A percentile compares a stretch with the other conserved stretches of the same genome.
Conservation (phyloP, 2,113 vertebrate species). For the Canis aureus region DNA sequence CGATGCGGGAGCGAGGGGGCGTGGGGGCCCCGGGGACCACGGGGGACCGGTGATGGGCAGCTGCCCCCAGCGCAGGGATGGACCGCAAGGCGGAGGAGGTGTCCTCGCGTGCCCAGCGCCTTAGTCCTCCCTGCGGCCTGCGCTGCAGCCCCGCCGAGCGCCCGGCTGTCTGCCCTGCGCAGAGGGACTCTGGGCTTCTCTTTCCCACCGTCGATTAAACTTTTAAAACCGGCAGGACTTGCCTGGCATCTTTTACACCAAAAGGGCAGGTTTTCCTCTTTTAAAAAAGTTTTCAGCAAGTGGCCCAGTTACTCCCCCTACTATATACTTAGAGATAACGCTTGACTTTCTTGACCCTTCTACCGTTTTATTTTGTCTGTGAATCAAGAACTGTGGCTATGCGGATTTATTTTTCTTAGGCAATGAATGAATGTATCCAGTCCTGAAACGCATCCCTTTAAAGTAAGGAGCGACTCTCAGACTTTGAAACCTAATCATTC, state of each 20-base stretch:
- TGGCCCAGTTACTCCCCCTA: neutral
- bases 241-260: neutral
- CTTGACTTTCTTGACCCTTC: neutral
- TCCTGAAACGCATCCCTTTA: conserved; percentile 10
- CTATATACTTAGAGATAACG: neutral
- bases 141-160: neutral
- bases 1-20: neutral
- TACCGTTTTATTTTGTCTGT: neutral
- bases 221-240: neutral
- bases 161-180: neutral
- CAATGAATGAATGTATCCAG: neutral
- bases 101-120: neutral
- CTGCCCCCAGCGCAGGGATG: neutral
- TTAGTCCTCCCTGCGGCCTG: too few species aligned
- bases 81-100: neutral
- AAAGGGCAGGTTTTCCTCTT: neutral
- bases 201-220: neutral
- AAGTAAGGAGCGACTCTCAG: conserved; percentile 9
- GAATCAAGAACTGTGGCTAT: neutral
- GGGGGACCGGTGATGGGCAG: neutral
- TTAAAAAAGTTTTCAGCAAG: conserved; percentile 56
- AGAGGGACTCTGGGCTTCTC: neutral
- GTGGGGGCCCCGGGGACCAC: neutral
- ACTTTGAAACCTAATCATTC: conserved; percentile 55
- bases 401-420: neutral